These are phyloP conservation scores for Eupithecia insigniata DNA, from an alignment of 2,888 invertebrate species.

Conservation along the genomic window DNA sequence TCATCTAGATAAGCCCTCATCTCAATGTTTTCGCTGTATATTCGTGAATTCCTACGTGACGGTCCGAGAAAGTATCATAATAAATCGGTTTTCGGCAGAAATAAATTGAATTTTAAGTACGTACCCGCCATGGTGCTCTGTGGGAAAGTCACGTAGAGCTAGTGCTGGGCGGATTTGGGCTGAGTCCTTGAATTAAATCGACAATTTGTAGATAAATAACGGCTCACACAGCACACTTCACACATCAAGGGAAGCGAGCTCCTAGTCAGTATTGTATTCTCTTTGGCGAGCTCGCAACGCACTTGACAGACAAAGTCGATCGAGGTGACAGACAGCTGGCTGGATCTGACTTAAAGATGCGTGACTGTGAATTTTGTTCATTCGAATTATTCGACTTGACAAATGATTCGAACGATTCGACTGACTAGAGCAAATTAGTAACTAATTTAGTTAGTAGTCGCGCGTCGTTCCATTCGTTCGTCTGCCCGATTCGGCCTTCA, in stretches of 20 bases:
- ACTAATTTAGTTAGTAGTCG: too few relatives aligned
- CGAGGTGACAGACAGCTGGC: slow-evolving; percentile 8
- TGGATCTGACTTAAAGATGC: neutral
- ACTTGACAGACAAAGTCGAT: slow-evolving; percentile 11
- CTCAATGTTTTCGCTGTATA: neutral
- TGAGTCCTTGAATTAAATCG: slow-evolving; percentile 38
- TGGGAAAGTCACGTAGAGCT: slow-evolving; percentile 45
- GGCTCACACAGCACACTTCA: neutral
- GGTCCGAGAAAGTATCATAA: slow-evolving; percentile 2
- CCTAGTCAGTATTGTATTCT: too few relatives aligned
- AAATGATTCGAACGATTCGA: too few relatives aligned
- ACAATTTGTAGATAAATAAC: slow-evolving; percentile 29
- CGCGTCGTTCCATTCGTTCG: too few relatives aligned
- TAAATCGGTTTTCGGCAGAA: slow-evolving; percentile 32
- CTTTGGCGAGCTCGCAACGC: slow-evolving; percentile 15
- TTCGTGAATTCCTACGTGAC: neutral
- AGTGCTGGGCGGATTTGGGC: slow-evolving; percentile 22
- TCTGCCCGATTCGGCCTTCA: too few relatives aligned
- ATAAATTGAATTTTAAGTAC: slow-evolving; percentile 46
- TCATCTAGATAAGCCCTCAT: neutral
- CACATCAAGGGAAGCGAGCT: slow-evolving; percentile 7
- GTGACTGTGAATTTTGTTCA: too few relatives aligned
- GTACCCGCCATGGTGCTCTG: slow-evolving; percentile 66
- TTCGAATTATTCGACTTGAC: too few relatives aligned
- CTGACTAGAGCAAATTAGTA: too few relatives aligned